Evolutionary conservation across 2,113 vertebrate genomes (phyloP).

Genomic region (Albula goreensis): DNA sequence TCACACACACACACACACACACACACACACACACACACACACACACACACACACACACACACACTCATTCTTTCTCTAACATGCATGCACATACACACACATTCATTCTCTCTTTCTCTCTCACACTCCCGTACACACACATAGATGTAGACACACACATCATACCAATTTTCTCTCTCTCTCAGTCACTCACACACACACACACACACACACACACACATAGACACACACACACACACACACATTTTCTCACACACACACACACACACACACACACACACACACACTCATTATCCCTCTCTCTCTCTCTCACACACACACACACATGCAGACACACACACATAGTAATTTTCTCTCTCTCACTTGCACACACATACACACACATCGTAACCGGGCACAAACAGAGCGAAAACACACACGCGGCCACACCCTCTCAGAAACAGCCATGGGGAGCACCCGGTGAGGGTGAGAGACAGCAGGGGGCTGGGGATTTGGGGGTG

Average conservation of each 20-base stretch:
- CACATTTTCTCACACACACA: no score
- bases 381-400: no score
- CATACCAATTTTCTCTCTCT: neutral
- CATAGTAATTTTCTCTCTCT: no score
- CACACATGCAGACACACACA: neutral
- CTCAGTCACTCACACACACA: neutral
- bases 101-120: neutral
- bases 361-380: no score
- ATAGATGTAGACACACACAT: neutral
- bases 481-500: neutral
- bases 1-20: no score
- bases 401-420: neutral
- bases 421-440: neutral
- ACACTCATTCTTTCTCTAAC: no score
- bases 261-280: no score
- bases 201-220: neutral
- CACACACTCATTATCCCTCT: no score
- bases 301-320: no score
- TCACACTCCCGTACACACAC: neutral
- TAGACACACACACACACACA: neutral
- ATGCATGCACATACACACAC: neutral
- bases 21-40: neutral
- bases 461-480: neutral
- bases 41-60: neutral
- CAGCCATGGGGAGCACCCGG: no score